These are phyloP conservation scores for Lamellibrachia satsuma DNA, from an alignment of 2,888 invertebrate species.

Conservation along the genomic window DNA sequence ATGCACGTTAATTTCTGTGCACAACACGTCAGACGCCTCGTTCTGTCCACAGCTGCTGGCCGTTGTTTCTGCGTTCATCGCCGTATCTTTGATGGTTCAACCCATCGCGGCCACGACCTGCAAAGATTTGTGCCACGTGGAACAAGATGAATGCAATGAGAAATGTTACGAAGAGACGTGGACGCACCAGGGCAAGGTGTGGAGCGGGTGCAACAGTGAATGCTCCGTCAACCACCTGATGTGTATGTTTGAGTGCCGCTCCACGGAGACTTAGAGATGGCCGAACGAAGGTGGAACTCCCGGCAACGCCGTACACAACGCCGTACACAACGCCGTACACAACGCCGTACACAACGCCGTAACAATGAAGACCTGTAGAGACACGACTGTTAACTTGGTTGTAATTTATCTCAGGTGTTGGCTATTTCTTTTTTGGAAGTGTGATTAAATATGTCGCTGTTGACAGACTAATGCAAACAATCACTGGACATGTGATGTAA, in stretches of 20 bases:
- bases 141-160: not conserved
- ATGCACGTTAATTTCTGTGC: not conserved
- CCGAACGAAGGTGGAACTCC: not conserved
- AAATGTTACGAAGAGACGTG: not conserved
- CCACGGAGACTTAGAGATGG: not conserved
- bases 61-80: not conserved
- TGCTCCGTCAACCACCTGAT: not conserved
- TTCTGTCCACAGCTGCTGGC: not conserved
- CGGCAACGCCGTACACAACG: not conserved
- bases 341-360: too few species aligned
- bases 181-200: not conserved
- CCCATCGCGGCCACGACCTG: not conserved
- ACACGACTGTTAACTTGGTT: not conserved
- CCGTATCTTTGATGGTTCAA: not conserved
- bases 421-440: too few species aligned
- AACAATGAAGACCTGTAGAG: not conserved
- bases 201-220: not conserved
- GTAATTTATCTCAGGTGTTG: too few species aligned
- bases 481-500: too few species aligned
- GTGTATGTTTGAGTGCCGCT: not conserved
- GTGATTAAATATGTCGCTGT: too few species aligned
- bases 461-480: too few species aligned
- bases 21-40: not conserved
- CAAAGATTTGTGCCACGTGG: not conserved
- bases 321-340: too few species aligned